Evolutionary conservation across 92 coral and sea anemone genomes (phyloP).

Genomic region (Zoanthus sansibaricus): DNA sequence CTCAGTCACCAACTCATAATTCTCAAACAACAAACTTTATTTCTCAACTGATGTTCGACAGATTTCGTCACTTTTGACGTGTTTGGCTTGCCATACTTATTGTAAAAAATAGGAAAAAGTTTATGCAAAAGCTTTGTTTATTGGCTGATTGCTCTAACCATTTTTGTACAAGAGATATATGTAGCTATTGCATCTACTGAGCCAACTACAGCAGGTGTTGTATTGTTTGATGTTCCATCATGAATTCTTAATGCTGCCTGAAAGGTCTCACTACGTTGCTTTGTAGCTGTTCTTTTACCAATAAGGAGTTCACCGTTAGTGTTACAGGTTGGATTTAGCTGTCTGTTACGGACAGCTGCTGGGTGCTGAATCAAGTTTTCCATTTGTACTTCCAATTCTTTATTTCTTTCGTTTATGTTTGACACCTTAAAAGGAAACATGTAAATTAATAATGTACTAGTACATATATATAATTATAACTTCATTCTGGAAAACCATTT

Average conservation of each 20-base stretch:
- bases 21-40: too few species aligned
- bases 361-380: slow-evolving; percentile 33
- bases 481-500: slow-evolving; percentile 4
- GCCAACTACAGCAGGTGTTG: slow-evolving; percentile 37
- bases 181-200: slow-evolving; percentile 28
- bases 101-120: slow-evolving; percentile 28
- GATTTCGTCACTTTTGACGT: too few species aligned
- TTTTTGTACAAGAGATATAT: slow-evolving; percentile 28
- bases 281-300: slow-evolving; percentile 34
- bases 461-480: slow-evolving; percentile 11
- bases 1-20: too few species aligned
- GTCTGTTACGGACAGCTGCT: slow-evolving; percentile 34
- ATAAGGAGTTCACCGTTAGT: slow-evolving; percentile 28
- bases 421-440: slow-evolving; percentile 27
- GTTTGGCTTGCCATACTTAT: too few species aligned
- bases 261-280: slow-evolving; percentile 26
- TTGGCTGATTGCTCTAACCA: slow-evolving; percentile 32
- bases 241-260: slow-evolving; percentile 37
- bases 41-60: too few species aligned
- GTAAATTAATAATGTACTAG: slow-evolving; percentile 10
- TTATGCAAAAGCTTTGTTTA: slow-evolving; percentile 24
- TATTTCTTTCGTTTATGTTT: slow-evolving; percentile 18
- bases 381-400: slow-evolving; percentile 20
- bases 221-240: slow-evolving; percentile 30
- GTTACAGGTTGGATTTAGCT: slow-evolving; percentile 32